Evolutionary conservation across 2,797 vertebrate species (phyloP).

Genomic region (Phoebastria nigripes): DNA sequence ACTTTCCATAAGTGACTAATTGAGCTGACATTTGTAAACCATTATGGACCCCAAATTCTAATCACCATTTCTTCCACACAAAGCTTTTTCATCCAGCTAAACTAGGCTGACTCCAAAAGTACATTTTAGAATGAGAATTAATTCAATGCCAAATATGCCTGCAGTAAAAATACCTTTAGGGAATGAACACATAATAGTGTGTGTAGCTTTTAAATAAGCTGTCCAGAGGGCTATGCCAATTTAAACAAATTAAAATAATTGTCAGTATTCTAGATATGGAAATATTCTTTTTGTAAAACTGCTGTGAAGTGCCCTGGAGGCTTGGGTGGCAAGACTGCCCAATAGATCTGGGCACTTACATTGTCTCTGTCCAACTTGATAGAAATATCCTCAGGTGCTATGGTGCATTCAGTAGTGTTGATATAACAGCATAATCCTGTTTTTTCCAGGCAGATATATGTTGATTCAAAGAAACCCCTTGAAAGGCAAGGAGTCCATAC

Average conservation of each 20-base stretch:
- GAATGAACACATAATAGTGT: slow-evolving; percentile 56
- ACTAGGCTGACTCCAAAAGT: slow-evolving; percentile 41
- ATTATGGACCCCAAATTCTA: slow-evolving; percentile 56
- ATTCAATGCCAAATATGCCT: slow-evolving; percentile 62
- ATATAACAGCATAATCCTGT: neutral
- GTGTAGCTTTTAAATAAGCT: slow-evolving; percentile 65
- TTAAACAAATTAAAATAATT: slow-evolving; percentile 69
- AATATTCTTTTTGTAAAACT: slow-evolving; percentile 39
- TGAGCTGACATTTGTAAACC: slow-evolving; percentile 58
- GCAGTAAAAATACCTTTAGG: slow-evolving; percentile 67
- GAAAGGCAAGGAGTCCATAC: neutral
- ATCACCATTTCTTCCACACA: slow-evolving; percentile 46
- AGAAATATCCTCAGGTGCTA: slow-evolving; percentile 24
- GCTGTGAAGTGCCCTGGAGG: slow-evolving; percentile 29
- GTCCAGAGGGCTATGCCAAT: slow-evolving; percentile 54
- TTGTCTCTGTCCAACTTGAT: neutral
- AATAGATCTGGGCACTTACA: neutral
- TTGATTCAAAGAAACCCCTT: neutral
- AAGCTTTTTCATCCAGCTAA: slow-evolving; percentile 54
- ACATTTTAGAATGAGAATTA: slow-evolving; percentile 63
- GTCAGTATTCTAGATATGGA: slow-evolving; percentile 55
- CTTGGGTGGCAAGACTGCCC: slow-evolving; percentile 2
- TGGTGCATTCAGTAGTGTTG: neutral
- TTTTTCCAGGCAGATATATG: neutral
- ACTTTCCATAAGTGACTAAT: slow-evolving; percentile 43